phyloP scores from a whole-genome alignment of 1,140 invertebrate species.

The Trichogramma pretiosum region DNA sequence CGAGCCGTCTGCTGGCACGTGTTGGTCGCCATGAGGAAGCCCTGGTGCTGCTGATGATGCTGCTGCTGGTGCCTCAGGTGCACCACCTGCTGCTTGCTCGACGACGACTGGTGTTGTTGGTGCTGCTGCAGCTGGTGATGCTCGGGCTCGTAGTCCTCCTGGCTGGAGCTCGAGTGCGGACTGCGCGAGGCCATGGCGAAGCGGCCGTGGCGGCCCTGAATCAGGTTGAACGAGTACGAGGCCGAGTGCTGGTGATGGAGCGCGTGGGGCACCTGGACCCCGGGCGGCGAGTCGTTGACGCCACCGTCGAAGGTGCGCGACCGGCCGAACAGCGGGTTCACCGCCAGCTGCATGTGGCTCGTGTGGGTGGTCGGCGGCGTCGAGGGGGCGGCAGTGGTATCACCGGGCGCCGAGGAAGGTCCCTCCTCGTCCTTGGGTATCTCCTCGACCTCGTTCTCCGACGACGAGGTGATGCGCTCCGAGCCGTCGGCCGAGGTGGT shows the following conservation, averaged over 20 bases:
- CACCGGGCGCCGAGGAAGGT: background rate
- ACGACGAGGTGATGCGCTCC: conserved; percentile 34
- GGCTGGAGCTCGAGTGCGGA: conserved; percentile 60
- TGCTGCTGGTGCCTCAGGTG: conserved; percentile 20
- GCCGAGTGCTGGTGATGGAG: conserved; percentile 11
- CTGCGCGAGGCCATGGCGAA: conserved; percentile 51
- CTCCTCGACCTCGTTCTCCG: conserved; percentile 39
- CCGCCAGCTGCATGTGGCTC: too few relatives aligned
- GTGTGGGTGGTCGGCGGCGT: background rate
- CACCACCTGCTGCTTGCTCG: too few relatives aligned
- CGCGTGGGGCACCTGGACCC: conserved; percentile 11
- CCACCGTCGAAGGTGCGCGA: conserved; percentile 9
- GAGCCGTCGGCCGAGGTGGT: conserved; percentile 32
- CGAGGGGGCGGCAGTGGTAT: background rate
- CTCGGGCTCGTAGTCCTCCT: conserved; percentile 58
- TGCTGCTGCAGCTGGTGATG: conserved; percentile 23
- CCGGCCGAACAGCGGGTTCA: background rate
- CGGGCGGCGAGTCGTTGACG: background rate
- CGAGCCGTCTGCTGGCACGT: conserved; percentile 51
- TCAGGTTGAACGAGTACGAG: background rate
- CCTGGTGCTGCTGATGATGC: conserved; percentile 39
- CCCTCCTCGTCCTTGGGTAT: conserved; percentile 29
- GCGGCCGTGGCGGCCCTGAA: conserved; percentile 39
- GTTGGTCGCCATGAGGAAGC: conserved; percentile 48
- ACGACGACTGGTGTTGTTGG: conserved; percentile 29